These are phyloP conservation scores for Ceyx melanurus DNA, from an alignment of 2,113 vertebrate species.

Conservation along the genomic window DNA sequence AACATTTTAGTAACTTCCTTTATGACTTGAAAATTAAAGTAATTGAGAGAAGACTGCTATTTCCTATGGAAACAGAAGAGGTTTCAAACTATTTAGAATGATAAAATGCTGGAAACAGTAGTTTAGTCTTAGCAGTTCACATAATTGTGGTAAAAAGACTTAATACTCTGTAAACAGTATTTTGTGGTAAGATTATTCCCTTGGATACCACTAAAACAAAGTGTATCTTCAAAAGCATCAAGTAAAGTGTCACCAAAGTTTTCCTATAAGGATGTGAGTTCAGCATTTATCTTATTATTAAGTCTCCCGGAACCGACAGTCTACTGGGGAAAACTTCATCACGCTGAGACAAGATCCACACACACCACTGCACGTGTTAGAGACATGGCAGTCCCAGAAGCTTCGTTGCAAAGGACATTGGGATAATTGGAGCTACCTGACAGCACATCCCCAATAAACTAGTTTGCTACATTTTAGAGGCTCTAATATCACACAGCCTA, in stretches of 20 bases:
- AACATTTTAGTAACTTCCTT: background rate
- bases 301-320: background rate
- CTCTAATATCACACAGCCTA: background rate
- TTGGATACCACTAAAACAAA: background rate
- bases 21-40: background rate
- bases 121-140: background rate
- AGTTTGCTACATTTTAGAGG: background rate
- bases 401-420: background rate
- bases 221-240: background rate
- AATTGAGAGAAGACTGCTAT: background rate
- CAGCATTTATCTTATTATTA: background rate
- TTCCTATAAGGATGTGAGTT: background rate
- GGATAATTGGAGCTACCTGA: background rate
- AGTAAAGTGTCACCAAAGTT: background rate
- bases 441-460: background rate
- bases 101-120: background rate
- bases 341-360: background rate
- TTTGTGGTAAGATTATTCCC: background rate
- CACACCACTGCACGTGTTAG: accelerated
- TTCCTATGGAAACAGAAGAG: background rate
- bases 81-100: background rate
- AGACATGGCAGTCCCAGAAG: background rate
- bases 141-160: background rate
- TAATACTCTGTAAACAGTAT: background rate
- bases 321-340: background rate